A percentile compares a stretch with the other conserved stretches of the same genome.
These are phyloP conservation scores for Parasteatoda lunata DNA, from an alignment of 2,888 invertebrate species.

Conservation along the genomic window DNA sequence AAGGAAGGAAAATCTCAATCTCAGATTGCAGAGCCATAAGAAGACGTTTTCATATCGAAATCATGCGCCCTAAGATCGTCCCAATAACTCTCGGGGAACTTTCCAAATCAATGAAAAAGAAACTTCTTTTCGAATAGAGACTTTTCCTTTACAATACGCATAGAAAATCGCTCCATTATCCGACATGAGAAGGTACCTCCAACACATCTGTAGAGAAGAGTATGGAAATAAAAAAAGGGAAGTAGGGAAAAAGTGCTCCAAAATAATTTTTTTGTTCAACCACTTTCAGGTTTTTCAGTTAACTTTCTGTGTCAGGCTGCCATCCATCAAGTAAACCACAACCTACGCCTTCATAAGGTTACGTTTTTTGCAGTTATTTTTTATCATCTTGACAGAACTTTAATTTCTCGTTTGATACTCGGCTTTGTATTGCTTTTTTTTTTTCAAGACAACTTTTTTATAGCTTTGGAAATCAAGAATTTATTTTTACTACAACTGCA, in stretches of 20 bases:
- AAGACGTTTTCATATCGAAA: not conserved
- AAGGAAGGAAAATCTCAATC: too few species aligned
- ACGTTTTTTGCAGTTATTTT: conserved; percentile 36
- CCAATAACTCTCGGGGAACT: not conserved
- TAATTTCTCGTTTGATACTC: conserved; percentile 55
- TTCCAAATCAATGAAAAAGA: conserved; percentile 30
- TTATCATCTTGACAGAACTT: conserved; percentile 61
- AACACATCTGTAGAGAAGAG: not conserved
- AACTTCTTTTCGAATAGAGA: conserved; percentile 1
- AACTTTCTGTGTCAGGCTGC: conserved; percentile 35
- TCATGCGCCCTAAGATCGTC: not conserved
- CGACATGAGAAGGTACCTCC: not conserved
- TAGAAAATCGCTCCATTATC: conserved; percentile 45
- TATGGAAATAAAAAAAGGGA: not conserved
- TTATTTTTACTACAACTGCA: too few species aligned
- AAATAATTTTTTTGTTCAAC: conserved; percentile 21
- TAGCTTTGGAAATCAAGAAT: not conserved
- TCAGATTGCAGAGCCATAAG: too few species aligned
- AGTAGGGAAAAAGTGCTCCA: not conserved
- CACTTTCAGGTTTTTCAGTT: conserved; percentile 38
- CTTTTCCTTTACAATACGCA: conserved; percentile 31
- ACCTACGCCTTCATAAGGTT: conserved; percentile 44
- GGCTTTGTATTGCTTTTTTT: conserved; percentile 21
- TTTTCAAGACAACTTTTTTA: conserved; percentile 14
- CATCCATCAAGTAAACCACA: conserved; percentile 54